Evolutionary conservation across 2,113 vertebrate species (phyloP).

Genomic region (Porphyrio hochstetteri): DNA sequence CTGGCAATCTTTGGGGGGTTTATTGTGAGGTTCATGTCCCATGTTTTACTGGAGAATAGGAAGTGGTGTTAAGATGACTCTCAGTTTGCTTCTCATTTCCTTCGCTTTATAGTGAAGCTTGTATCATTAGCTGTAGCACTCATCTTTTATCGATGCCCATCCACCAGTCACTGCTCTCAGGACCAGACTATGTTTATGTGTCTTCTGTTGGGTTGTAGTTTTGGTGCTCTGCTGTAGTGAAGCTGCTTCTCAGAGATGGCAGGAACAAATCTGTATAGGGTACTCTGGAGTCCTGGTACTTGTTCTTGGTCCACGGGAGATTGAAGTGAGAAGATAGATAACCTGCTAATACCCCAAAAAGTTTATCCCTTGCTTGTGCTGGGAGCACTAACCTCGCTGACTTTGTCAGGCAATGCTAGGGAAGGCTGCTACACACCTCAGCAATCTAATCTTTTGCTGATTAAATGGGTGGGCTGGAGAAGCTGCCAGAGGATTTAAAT

Average conservation of each 20-base stretch:
- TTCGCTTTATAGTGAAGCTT: background rate
- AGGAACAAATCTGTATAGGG: background rate
- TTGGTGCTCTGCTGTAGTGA: background rate
- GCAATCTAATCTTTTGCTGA: background rate
- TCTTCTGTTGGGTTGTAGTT: background rate
- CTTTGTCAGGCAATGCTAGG: background rate
- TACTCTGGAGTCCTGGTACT: background rate
- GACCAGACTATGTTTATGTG: background rate
- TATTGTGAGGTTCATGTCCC: background rate
- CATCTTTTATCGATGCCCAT: background rate
- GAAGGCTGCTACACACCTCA: background rate
- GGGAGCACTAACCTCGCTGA: accelerated
- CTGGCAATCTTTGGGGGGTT: background rate
- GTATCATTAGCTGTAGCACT: background rate
- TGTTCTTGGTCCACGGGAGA: background rate
- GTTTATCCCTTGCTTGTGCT: background rate
- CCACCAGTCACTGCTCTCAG: background rate
- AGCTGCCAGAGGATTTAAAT: background rate
- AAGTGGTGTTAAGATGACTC: background rate
- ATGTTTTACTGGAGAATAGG: background rate
- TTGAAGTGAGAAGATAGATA: background rate
- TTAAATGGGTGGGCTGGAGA: background rate
- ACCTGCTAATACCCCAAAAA: background rate
- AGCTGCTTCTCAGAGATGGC: background rate
- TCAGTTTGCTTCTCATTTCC: background rate